Evolutionary conservation across 2,113 vertebrate genomes (phyloP).

Genomic region (Protobothrops mucrosquamatus): DNA sequence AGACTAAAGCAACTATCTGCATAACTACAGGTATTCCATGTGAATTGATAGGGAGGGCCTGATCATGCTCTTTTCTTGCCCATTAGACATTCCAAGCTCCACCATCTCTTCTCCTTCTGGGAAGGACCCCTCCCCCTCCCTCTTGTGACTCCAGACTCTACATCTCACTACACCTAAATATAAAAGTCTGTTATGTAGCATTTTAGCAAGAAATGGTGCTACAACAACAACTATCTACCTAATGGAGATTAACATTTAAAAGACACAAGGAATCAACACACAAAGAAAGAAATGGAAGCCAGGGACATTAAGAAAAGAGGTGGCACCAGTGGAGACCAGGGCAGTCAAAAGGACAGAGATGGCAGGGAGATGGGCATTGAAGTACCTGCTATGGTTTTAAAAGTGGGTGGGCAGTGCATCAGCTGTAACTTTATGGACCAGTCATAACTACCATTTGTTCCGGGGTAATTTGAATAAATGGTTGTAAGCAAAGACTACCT

Average conservation of each 20-base stretch:
- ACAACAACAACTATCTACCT: background rate
- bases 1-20: background rate
- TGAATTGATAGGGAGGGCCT: background rate
- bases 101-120: background rate
- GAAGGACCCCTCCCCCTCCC: background rate
- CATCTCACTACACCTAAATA: background rate
- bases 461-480: background rate
- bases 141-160: background rate
- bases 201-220: background rate
- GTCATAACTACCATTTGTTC: background rate
- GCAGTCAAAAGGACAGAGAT: background rate
- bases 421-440: background rate
- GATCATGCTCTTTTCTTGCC: background rate
- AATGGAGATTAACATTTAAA: background rate
- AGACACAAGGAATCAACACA: background rate
- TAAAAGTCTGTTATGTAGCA: background rate
- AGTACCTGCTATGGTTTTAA: background rate
- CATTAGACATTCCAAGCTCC: background rate
- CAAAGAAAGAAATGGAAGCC: background rate
- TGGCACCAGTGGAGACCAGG: background rate
- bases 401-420: background rate
- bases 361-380: background rate
- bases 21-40: background rate
- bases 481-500: background rate
- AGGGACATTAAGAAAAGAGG: background rate